phyloP scores from a whole-genome alignment of 2,113 vertebrate species.

The Polypterus bichir region DNA sequence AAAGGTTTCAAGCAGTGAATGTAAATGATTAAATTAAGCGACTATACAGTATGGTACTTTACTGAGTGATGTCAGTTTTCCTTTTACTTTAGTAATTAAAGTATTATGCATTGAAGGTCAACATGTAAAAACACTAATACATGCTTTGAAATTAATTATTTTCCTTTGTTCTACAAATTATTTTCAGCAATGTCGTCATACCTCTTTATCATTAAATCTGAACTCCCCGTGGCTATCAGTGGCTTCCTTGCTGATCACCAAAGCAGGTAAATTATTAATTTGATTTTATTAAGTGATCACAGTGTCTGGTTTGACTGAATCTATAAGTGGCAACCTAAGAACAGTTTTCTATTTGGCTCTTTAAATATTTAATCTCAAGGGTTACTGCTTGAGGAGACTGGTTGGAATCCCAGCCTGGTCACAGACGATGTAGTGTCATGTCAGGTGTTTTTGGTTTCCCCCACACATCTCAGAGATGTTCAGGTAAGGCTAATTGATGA shows the following conservation, averaged over 20 bases:
- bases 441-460: too few relatives aligned
- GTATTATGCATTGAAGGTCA: background rate
- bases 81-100: constrained; percentile 14
- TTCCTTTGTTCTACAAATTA: background rate
- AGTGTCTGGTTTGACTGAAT: too few relatives aligned
- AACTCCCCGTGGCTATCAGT: constrained; percentile 73
- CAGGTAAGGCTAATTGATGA: too few relatives aligned
- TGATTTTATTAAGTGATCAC: background rate
- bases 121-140: background rate
- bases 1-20: constrained; percentile 26
- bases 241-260: constrained; percentile 53
- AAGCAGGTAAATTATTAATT: constrained; percentile 55
- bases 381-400: too few relatives aligned
- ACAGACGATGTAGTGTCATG: too few relatives aligned
- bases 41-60: constrained; percentile 17
- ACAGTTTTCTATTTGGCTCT: too few relatives aligned
- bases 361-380: too few relatives aligned
- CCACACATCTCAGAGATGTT: too few relatives aligned
- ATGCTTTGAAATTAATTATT: background rate
- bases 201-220: constrained; percentile 83
- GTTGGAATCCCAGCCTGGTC: too few relatives aligned
- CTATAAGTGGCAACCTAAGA: too few relatives aligned
- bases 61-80: constrained; percentile 9
- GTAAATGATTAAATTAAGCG: constrained; percentile 13
- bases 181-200: constrained; percentile 89